Percentiles rank a stretch among this genome's conserved stretches.
Conservation (phyloP, 2,888 invertebrate genomes). For the Venusia cambrica region DNA sequence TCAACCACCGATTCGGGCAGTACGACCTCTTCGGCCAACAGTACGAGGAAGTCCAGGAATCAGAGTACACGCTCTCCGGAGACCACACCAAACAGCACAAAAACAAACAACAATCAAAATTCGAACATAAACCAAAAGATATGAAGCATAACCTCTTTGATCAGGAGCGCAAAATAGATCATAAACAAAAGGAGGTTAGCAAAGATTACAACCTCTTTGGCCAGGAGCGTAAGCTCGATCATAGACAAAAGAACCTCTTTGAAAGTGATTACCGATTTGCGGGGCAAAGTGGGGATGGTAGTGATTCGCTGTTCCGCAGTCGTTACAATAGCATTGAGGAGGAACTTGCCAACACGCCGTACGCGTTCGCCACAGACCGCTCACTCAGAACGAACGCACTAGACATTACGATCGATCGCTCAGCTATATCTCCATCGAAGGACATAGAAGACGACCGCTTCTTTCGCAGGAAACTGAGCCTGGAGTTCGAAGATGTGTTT, state of each 20-base stretch:
- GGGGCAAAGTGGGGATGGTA: conserved; percentile 47
- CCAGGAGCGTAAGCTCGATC: too few species aligned
- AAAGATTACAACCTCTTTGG: too few species aligned
- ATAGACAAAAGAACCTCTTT: too few species aligned
- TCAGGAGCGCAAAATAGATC: too few species aligned
- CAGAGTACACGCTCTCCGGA: too few species aligned
- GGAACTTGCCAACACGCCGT: conserved; percentile 74
- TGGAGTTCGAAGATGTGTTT: conserved; percentile 53
- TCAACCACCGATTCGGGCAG: conserved; percentile 66
- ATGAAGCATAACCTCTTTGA: too few species aligned
- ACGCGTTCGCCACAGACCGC: conserved; percentile 69
- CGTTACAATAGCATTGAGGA: conserved; percentile 76
- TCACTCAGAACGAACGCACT: conserved; percentile 47
- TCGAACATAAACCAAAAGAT: too few species aligned
- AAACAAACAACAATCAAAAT: too few species aligned
- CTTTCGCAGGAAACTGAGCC: conserved; percentile 46
- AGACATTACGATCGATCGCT: conserved; percentile 59
- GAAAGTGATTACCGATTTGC: neutral
- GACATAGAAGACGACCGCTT: conserved; percentile 65
- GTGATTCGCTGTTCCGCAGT: conserved; percentile 72
- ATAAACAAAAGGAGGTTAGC: too few species aligned
- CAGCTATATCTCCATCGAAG: conserved; percentile 53
- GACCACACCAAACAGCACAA: too few species aligned
- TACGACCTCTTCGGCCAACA: conserved; percentile 72
- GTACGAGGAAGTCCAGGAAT: conserved; percentile 41